Conservation (phyloP, 2,888 invertebrate genomes). For the Melinaea menophilus region DNA sequence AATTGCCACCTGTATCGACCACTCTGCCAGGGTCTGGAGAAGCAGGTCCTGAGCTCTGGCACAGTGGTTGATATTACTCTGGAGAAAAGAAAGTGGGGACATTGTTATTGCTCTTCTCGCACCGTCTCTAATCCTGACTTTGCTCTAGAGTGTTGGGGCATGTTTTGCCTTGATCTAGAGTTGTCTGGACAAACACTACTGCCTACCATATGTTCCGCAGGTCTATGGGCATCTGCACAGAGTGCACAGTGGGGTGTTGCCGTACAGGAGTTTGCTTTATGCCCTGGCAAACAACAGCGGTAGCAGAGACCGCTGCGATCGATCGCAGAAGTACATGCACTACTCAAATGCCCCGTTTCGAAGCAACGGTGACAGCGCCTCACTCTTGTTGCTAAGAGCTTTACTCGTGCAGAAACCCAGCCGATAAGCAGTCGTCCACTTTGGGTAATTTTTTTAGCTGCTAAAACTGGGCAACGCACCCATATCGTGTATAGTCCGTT, state of each 20-base stretch:
- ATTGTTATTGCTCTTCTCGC: too few species aligned
- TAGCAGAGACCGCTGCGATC: conserved; percentile 6
- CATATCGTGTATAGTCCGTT: conserved; percentile 1
- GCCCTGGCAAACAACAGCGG: conserved; percentile 27
- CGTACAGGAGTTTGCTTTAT: conserved; percentile 19
- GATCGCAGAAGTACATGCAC: not conserved
- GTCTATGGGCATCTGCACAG: not conserved
- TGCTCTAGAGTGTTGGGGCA: too few species aligned
- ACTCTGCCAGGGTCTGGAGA: too few species aligned
- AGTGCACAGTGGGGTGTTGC: conserved; percentile 19
- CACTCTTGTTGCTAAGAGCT: conserved; percentile 12
- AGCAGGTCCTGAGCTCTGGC: too few species aligned
- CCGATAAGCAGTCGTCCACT: too few species aligned
- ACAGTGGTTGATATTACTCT: too few species aligned
- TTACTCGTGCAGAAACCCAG: conserved; percentile 2
- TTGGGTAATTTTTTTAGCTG: conserved; percentile 23
- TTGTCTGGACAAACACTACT: conserved; percentile 7
- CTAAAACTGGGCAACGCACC: conserved; percentile 22
- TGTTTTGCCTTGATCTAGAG: too few species aligned
- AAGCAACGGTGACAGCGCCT: conserved; percentile 27
- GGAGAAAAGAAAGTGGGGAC: too few species aligned
- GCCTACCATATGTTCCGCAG: conserved; percentile 19
- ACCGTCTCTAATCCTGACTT: too few species aligned
- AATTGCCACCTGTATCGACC: too few species aligned
- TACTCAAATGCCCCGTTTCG: conserved; percentile 23